Evolutionary conservation across 2,888 invertebrate genomes (phyloP), one percentile per base, ranked within the genome.

Genomic region (Drosophila dives): DNA sequence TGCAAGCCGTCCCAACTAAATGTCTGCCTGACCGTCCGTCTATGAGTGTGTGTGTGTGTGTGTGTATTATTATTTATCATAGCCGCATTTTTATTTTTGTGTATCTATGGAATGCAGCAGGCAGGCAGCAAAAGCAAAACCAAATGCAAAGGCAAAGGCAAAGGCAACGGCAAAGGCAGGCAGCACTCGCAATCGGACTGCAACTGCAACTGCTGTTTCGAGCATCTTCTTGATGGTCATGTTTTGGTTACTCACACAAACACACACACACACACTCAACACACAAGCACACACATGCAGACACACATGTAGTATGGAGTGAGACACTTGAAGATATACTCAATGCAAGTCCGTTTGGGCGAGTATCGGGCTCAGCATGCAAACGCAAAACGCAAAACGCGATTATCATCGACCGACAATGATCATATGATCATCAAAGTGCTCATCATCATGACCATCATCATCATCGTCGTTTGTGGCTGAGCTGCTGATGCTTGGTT

Each of bases 21-120:
- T 62, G 56, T 50, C 62, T 69, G 63, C 60, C 58, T 51, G 72
- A 51, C 64, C 50, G 56, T 56, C 56, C 45, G 32, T 42, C 56
- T 29, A n/a, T 15, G 34, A 56, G 60, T 49, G 42, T 34, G 26
- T 67, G 49, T 17, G 33, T 67, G 40, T 58, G 20, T 50, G 56
- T 67, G 55, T 64, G 62, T 83, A 45, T 78, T 89, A 90, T 87
- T 89, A 87, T 87, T 87, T 87, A 90, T 90, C 89, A 83, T 90
- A 85, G 85, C 80, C 81, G 87, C 83, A 90, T 89, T 90, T 90
- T 80, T 90, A 89, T 91, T 89, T 91, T 89, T 87, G 90, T 91
- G 90, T 89, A 87, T 89, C 88, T 91, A 80, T 91, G 89, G 89
- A 89, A 89, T 89, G 88, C 87, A 67, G 75, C 80, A 60, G 50